Evolutionary conservation across 1,140 invertebrate genomes (phyloP).

Genomic region (Drosophila pruinosa): DNA sequence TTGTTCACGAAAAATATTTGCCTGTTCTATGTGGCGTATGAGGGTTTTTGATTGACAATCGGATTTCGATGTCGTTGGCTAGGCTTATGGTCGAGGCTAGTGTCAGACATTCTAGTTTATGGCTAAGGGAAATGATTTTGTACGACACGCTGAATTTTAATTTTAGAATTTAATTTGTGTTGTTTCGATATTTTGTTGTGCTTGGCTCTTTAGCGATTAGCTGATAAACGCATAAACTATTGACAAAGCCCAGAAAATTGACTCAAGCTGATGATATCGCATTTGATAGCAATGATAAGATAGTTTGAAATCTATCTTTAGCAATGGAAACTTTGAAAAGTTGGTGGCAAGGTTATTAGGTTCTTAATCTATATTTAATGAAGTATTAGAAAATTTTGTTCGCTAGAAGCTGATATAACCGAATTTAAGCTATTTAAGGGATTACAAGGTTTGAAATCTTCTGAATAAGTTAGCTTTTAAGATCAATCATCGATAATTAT

Average conservation of each 20-base stretch:
- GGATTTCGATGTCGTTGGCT: constrained; percentile 61
- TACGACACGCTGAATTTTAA: constrained; percentile 1
- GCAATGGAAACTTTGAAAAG: background rate
- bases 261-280: background rate
- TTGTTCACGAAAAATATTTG: constrained; percentile 22
- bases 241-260: background rate
- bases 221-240: constrained; percentile 44
- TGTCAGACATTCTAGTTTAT: constrained; percentile 30
- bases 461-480: too few species aligned
- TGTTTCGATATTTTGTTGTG: constrained; percentile 3
- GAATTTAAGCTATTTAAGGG: too few species aligned
- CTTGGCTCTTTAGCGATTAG: constrained; percentile 36
- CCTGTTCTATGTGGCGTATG: constrained; percentile 12
- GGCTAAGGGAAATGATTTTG: constrained; percentile 34
- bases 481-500: too few species aligned
- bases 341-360: background rate
- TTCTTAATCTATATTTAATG: too few species aligned
- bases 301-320: background rate
- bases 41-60: constrained; percentile 69
- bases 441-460: too few species aligned
- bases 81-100: constrained; percentile 16
- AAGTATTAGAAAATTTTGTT: too few species aligned
- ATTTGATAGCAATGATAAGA: background rate
- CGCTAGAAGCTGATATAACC: too few species aligned
- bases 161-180: constrained; percentile 21